Evolutionary conservation across 2,888 invertebrate species (phyloP).

Genomic region (Rhorus exstirpatorius): DNA sequence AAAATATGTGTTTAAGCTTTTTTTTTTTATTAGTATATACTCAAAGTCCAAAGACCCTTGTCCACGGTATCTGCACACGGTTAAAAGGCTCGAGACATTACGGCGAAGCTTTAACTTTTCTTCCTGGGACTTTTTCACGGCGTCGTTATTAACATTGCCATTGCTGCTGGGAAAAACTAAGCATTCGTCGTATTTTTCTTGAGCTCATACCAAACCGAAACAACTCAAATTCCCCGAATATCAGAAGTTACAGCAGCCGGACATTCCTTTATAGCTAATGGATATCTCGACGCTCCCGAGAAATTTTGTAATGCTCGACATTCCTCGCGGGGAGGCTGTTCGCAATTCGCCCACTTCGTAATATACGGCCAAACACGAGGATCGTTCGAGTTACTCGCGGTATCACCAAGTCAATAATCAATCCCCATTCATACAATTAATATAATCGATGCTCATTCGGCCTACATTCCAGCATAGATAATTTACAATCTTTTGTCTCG

Average conservation of each 20-base stretch:
- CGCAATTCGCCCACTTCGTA: conserved; percentile 7
- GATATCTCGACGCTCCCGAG: conserved; percentile 55
- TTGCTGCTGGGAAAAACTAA: conserved; percentile 10
- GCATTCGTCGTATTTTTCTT: conserved; percentile 23
- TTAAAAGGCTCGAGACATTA: not conserved
- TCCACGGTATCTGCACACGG: not conserved
- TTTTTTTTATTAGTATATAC: too few species aligned
- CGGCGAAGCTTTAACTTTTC: not conserved
- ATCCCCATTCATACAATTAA: conserved; percentile 26
- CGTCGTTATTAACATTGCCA: conserved; percentile 23
- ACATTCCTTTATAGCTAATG: conserved; percentile 43
- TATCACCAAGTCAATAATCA: conserved; percentile 33
- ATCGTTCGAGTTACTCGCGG: conserved; percentile 40
- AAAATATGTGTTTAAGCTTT: not conserved
- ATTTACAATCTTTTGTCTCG: too few species aligned
- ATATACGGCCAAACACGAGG: conserved; percentile 16
- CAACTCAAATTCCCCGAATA: conserved; percentile 18
- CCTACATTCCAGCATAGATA: conserved; percentile 39
- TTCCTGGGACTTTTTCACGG: conserved; percentile 12
- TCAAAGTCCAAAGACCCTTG: too few species aligned
- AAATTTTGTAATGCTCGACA: conserved; percentile 49
- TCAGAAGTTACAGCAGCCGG: conserved; percentile 21
- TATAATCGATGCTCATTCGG: conserved; percentile 20
- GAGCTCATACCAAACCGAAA: conserved; percentile 9
- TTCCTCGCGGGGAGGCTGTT: conserved; percentile 51